phyloP scores from a whole-genome alignment of 2,888 invertebrate genomes.

The Tetragonisca angustula region DNA sequence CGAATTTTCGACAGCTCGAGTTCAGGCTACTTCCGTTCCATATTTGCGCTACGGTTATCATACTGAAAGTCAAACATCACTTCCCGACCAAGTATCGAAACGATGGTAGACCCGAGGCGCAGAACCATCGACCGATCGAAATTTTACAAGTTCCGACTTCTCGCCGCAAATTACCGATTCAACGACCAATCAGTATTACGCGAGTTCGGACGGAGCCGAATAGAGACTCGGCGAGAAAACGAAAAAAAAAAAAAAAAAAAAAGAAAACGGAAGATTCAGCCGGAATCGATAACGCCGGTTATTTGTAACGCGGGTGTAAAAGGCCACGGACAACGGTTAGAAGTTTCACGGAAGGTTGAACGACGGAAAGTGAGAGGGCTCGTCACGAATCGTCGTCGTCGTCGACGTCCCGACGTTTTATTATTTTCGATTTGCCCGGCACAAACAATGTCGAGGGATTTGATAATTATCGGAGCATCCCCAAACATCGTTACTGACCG shows the following conservation, averaged over 20 bases:
- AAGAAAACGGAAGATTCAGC: background rate
- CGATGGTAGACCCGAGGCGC: background rate
- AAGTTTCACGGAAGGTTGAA: background rate
- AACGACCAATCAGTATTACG: background rate
- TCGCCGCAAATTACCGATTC: constrained; percentile 6
- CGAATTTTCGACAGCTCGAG: background rate
- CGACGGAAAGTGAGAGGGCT: background rate
- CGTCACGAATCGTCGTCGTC: constrained; percentile 21
- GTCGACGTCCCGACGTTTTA: constrained; percentile 63
- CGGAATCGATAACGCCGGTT: background rate
- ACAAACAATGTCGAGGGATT: constrained; percentile 74
- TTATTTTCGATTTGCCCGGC: constrained; percentile 76
- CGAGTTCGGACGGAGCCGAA: background rate
- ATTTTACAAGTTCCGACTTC: background rate
- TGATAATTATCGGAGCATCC: constrained; percentile 78
- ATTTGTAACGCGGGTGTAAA: too few species aligned
- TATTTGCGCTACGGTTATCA: constrained; percentile 28
- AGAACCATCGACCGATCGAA: background rate
- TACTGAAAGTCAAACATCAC: constrained; percentile 31
- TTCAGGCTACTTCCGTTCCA: background rate
- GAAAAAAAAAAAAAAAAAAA: too few species aligned
- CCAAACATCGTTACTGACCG: constrained; percentile 77
- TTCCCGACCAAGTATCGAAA: constrained; percentile 6
- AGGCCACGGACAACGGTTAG: background rate
- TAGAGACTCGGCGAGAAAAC: background rate